phyloP scores from a whole-genome alignment of 2,113 vertebrate genomes.

The Chrysemys picta region DNA sequence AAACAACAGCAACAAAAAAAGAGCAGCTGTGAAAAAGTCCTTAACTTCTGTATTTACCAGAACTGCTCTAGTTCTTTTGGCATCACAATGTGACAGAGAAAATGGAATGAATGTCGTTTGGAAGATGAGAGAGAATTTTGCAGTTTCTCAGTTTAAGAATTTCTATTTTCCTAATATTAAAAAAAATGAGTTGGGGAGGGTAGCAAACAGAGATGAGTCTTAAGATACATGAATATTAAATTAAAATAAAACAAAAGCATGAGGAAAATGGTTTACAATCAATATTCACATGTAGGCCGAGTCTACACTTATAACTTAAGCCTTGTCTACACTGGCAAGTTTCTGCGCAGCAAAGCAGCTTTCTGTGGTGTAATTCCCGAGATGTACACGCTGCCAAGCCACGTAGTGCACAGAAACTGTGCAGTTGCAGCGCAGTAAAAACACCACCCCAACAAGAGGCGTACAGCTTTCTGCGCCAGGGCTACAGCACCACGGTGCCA shows the following conservation, averaged over 20 bases:
- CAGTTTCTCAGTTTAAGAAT: not conserved
- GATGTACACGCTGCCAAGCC: too few species aligned
- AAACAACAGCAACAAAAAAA: not conserved
- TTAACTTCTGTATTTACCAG: conserved; percentile 21
- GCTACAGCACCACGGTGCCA: too few species aligned
- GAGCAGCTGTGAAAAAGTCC: not conserved
- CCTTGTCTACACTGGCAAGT: too few species aligned
- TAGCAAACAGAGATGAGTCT: not conserved
- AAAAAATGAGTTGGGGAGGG: not conserved
- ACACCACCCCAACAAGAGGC: too few species aligned
- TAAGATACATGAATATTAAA: not conserved
- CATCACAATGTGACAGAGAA: not conserved
- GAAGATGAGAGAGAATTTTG: conserved; percentile 15
- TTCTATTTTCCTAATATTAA: not conserved
- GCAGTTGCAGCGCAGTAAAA: too few species aligned
- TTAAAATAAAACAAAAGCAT: not conserved
- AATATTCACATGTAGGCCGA: not conserved
- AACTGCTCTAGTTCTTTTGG: not conserved
- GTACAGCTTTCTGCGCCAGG: too few species aligned
- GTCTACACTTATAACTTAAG: not conserved
- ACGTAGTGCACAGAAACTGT: too few species aligned
- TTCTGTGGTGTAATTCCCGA: too few species aligned
- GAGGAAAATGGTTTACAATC: not conserved
- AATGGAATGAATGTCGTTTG: not conserved
- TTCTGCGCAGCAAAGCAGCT: too few species aligned